Percentiles rank a stretch among this genome's conserved stretches.
These are phyloP conservation scores for Drosophila murphyi DNA, from an alignment of 1,140 invertebrate genomes.

Conservation along the genomic window DNA sequence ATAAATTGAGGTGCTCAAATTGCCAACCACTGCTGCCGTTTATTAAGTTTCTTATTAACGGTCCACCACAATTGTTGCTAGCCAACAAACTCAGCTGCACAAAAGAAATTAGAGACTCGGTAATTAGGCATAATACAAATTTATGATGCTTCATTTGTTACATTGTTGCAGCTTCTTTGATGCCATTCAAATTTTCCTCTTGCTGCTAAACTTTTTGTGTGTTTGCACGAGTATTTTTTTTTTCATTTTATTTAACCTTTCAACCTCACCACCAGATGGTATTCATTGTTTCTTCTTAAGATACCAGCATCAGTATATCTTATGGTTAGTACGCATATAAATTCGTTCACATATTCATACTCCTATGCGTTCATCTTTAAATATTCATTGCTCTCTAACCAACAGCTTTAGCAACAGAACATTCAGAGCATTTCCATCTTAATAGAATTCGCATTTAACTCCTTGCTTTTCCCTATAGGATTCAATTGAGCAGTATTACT, in stretches of 20 bases:
- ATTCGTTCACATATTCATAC: background rate
- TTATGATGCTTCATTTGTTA: constrained; percentile 26
- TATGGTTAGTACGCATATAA: background rate
- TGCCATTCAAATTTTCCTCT: background rate
- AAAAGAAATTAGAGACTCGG: constrained; percentile 8
- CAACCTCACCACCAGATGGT: background rate
- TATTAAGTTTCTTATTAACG: constrained; percentile 38
- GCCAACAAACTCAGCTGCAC: background rate
- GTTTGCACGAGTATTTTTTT: too few species aligned
- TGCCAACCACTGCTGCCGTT: constrained; percentile 20
- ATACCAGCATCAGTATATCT: background rate
- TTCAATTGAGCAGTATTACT: constrained; percentile 19
- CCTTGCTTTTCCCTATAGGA: background rate
- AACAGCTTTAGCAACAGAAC: background rate
- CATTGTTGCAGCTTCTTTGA: background rate
- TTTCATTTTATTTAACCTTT: background rate
- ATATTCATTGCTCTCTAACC: background rate
- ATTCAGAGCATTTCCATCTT: background rate
- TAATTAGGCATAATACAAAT: constrained; percentile 21
- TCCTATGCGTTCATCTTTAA: background rate
- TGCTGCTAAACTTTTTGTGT: background rate
- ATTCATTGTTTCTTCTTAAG: background rate
- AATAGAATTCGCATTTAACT: background rate
- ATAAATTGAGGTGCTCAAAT: constrained; percentile 32
- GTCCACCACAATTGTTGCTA: constrained; percentile 22